phyloP scores from a whole-genome alignment of 1,140 invertebrate species.

The Amphibalanus amphitrite region DNA sequence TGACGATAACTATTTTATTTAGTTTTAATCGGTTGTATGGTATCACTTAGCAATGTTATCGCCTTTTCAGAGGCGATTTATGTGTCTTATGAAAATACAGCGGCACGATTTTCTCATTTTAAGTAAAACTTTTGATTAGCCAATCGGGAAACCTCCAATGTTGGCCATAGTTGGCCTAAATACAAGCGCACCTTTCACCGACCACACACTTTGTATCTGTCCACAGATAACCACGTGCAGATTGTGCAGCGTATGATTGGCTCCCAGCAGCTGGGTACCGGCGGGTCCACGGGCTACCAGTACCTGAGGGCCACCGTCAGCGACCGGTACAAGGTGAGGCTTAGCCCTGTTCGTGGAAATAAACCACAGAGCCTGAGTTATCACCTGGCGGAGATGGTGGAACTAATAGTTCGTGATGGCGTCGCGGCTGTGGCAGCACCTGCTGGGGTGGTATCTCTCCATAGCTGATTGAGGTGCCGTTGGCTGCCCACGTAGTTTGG shows the following conservation, averaged over 20 bases:
- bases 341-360: no score
- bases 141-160: background rate
- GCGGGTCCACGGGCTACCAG: conserved; percentile 94
- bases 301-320: conserved; percentile 91
- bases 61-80: background rate
- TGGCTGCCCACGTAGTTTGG: no score
- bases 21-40: background rate
- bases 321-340: conserved; percentile 29
- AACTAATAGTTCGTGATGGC: no score
- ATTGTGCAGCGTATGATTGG: conserved; percentile 99
- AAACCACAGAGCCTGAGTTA: no score
- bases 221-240: conserved; percentile 87
- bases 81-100: background rate
- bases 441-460: no score
- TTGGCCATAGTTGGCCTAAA: background rate
- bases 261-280: conserved; percentile 86
- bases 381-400: no score
- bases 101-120: background rate
- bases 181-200: no score
- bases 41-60: background rate
- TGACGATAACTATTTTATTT: background rate
- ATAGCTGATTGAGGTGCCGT: no score
- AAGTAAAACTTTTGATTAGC: background rate
- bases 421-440: no score
- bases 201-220: conserved; percentile 13